Conservation (phyloP, 2,797 vertebrate genomes). For the Podargus strigoides region DNA sequence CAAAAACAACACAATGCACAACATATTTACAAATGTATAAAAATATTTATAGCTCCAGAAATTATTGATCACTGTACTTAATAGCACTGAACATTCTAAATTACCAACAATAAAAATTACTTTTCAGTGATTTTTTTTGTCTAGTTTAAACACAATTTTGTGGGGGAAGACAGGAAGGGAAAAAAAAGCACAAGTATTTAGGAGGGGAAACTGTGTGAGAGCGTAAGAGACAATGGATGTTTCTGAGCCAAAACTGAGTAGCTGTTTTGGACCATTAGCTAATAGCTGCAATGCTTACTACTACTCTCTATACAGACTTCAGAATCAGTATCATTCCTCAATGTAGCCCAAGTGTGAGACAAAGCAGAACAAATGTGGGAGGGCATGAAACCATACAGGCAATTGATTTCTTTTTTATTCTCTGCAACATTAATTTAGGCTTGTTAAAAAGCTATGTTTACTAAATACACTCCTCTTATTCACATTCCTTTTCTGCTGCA, state of each 20-base stretch:
- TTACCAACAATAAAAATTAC: background rate
- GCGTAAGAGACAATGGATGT: background rate
- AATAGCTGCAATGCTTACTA: background rate
- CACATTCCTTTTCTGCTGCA: background rate
- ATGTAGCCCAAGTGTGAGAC: background rate
- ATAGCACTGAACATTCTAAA: background rate
- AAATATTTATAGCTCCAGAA: background rate
- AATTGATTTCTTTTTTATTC: background rate
- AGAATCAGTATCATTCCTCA: background rate
- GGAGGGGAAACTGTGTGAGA: background rate
- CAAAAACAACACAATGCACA: background rate
- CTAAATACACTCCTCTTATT: background rate
- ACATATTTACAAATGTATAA: background rate
- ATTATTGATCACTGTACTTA: background rate
- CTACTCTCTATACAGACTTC: background rate
- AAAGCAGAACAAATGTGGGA: constrained; percentile 7
- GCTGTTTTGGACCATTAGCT: constrained; percentile 19
- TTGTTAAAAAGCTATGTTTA: background rate
- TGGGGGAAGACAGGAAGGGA: background rate
- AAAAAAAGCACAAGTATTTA: background rate
- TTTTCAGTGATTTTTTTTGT: background rate
- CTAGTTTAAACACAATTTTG: background rate
- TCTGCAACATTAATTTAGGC: background rate
- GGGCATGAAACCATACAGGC: background rate
- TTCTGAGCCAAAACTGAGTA: constrained; percentile 7